A percentile compares a stretch with the other conserved stretches of the same genome.
Conservation (phyloP, 1,140 invertebrate species). For the Melitaea cinxia region DNA sequence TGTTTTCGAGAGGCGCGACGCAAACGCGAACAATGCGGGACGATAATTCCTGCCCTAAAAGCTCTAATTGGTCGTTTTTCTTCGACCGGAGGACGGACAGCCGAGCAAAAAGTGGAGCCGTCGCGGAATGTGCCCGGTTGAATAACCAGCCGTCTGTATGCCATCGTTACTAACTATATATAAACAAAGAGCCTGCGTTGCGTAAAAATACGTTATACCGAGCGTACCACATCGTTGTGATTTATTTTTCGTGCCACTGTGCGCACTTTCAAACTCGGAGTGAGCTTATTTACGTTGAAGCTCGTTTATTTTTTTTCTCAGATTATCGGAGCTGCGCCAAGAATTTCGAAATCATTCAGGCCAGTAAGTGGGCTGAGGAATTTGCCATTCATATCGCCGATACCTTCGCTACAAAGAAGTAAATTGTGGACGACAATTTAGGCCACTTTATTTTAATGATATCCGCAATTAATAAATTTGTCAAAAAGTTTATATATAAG, state of each 20-base stretch:
- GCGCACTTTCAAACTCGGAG: constrained; percentile 64
- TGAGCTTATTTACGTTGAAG: constrained; percentile 72
- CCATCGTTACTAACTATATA: constrained; percentile 66
- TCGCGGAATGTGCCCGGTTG: constrained; percentile 78
- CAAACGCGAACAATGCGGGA: constrained; percentile 58
- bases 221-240: constrained; percentile 67
- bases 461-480: too few relatives aligned
- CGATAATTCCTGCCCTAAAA: constrained; percentile 74
- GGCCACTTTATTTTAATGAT: too few relatives aligned
- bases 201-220: constrained; percentile 78
- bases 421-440: constrained; percentile 37
- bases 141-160: constrained; percentile 75
- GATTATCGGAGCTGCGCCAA: constrained; percentile 78
- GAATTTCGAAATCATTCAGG: constrained; percentile 81
- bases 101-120: constrained; percentile 74
- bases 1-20: constrained; percentile 37
- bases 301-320: constrained; percentile 76
- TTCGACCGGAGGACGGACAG: constrained; percentile 50
- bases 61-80: constrained; percentile 78
- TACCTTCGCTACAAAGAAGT: constrained; percentile 47
- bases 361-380: constrained; percentile 77
- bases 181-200: constrained; percentile 74
- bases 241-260: constrained; percentile 73
- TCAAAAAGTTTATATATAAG: too few relatives aligned
- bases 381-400: constrained; percentile 76